Evolutionary conservation across 1,140 invertebrate genomes (phyloP).

Genomic region (Drosophila parabipectinata): DNA sequence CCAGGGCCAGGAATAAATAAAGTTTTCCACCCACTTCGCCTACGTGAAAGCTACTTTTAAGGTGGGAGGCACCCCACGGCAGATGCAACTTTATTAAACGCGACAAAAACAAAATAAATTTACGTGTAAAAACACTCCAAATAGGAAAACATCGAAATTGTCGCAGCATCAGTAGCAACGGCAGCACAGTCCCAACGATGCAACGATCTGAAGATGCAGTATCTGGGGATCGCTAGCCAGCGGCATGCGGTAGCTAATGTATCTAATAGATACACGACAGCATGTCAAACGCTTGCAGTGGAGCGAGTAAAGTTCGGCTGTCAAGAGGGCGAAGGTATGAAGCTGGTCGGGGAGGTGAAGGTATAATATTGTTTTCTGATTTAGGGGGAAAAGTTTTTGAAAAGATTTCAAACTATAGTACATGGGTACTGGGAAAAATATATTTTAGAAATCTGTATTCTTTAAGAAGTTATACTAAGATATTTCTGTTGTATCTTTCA

Average conservation of each 20-base stretch:
- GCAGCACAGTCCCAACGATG: constrained; percentile 11
- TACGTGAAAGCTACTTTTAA: constrained; percentile 42
- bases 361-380: neutral
- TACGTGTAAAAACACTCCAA: constrained; percentile 64
- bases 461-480: too few species aligned
- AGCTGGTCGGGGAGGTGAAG: neutral
- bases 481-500: neutral
- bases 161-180: constrained; percentile 15
- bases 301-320: constrained; percentile 40
- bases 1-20: constrained; percentile 66
- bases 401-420: constrained; percentile 1
- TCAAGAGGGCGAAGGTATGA: constrained; percentile 11
- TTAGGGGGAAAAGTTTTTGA: neutral
- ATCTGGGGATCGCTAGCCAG: constrained; percentile 11
- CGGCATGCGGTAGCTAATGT: constrained; percentile 72
- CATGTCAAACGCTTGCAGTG: constrained; percentile 62
- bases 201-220: constrained; percentile 34
- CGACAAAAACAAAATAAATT: constrained; percentile 77
- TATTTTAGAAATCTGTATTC: too few species aligned
- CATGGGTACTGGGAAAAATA: neutral
- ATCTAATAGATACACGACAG: constrained; percentile 81
- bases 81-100: constrained; percentile 64
- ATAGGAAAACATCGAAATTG: constrained; percentile 62
- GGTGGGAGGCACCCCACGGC: constrained; percentile 44
- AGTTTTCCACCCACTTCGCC: constrained; percentile 46